Evolutionary conservation across 2,113 vertebrate species (phyloP).

Genomic region (Pithys albifrons): DNA sequence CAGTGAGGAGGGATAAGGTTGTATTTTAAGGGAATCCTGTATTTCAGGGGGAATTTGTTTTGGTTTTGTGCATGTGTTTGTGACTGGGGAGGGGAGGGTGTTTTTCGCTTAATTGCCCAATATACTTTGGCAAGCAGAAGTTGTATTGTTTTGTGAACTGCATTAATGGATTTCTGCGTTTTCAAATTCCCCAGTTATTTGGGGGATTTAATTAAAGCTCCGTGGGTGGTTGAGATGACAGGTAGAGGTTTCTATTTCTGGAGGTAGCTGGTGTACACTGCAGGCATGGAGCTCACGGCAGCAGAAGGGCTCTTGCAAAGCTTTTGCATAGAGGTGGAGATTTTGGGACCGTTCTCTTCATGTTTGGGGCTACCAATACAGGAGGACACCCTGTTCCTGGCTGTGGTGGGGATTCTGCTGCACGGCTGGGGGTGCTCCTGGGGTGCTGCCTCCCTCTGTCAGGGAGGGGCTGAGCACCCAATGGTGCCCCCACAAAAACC

Average conservation of each 20-base stretch:
- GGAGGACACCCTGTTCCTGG: not conserved
- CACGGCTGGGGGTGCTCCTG: not conserved
- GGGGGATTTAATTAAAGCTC: not conserved
- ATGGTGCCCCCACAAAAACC: not conserved
- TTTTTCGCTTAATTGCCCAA: not conserved
- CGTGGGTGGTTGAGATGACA: not conserved
- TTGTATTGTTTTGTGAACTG: constrained; percentile 17
- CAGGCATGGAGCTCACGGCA: not conserved
- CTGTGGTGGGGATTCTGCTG: not conserved
- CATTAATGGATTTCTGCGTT: not conserved
- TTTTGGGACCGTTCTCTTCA: not conserved
- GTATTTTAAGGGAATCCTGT: not conserved
- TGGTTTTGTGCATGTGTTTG: not conserved
- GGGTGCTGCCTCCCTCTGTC: not conserved
- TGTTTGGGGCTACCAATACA: not conserved
- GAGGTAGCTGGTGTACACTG: not conserved
- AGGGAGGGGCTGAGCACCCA: not conserved
- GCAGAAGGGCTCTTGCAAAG: not conserved
- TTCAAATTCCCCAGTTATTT: not conserved
- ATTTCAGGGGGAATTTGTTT: not conserved
- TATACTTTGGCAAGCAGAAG: constrained; percentile 29
- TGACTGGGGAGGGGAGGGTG: rapidly evolving
- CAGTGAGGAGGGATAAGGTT: not conserved
- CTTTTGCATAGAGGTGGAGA: not conserved
- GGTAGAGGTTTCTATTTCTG: constrained; percentile 1